Evolutionary conservation across 64 coral and sea anemone species (phyloP).

Genomic region (Montipora foliosa): DNA sequence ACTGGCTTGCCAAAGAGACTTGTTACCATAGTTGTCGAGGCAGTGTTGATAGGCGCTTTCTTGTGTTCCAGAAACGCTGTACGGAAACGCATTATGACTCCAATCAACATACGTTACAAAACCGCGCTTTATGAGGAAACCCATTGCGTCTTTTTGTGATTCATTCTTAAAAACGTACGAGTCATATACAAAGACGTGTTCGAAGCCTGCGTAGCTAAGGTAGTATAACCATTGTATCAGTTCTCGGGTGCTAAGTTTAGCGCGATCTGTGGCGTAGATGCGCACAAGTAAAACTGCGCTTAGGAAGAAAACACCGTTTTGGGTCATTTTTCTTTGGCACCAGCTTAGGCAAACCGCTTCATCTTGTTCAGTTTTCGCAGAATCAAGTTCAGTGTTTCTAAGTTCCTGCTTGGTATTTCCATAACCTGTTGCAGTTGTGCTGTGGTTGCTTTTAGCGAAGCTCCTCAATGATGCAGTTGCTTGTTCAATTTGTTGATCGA

Average conservation of each 20-base stretch:
- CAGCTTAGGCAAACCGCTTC: not conserved
- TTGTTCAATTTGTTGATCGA: not conserved
- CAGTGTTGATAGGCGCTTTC: constrained; percentile 81
- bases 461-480: not conserved
- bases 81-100: constrained; percentile 73
- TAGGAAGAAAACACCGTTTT: constrained; percentile 45
- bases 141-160: constrained; percentile 68
- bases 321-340: not conserved
- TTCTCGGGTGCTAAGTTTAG: constrained; percentile 65
- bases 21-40: constrained; percentile 51
- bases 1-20: constrained; percentile 72
- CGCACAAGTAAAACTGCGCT: constrained; percentile 82
- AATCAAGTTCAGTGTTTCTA: not conserved
- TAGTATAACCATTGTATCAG: constrained; percentile 81
- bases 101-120: constrained; percentile 89
- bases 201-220: constrained; percentile 82
- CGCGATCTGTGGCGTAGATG: constrained; percentile 59
- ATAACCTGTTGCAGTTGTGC: not conserved
- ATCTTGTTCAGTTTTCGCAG: not conserved
- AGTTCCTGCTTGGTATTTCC: not conserved
- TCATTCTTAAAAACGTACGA: constrained; percentile 72
- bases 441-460: not conserved
- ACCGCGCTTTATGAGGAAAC: constrained; percentile 63
- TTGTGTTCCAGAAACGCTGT: constrained; percentile 67
- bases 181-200: constrained; percentile 88